A percentile compares a stretch with the other conserved stretches of the same genome.
Evolutionary conservation across 2,113 vertebrate species (phyloP).

Genomic region (Neogobius melanostomus): DNA sequence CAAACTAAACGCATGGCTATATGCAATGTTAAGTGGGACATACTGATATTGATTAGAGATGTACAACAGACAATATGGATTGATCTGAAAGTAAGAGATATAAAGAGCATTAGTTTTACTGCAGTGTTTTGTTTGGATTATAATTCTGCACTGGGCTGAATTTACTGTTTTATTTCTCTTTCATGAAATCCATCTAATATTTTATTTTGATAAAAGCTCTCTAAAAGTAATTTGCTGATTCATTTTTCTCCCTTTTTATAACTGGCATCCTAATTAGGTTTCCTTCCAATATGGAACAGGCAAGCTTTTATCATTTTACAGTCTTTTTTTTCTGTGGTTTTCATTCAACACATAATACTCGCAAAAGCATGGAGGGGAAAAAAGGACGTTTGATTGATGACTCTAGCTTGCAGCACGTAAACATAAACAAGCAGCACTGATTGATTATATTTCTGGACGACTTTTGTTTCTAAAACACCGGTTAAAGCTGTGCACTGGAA

Average conservation of each 20-base stretch:
- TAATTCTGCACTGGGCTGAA: slow-evolving; percentile 14
- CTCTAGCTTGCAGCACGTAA: slow-evolving; percentile 66
- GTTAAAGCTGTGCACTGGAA: slow-evolving; percentile 59
- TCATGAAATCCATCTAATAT: slow-evolving; percentile 39
- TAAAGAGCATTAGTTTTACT: not conserved
- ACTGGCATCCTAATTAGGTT: slow-evolving; percentile 59
- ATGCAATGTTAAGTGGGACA: slow-evolving; percentile 71
- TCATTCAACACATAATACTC: slow-evolving; percentile 51
- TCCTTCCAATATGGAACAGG: slow-evolving; percentile 65
- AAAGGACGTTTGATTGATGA: slow-evolving; percentile 69
- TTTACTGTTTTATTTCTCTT: slow-evolving; percentile 28
- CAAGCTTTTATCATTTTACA: slow-evolving; percentile 59
- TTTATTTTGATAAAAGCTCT: slow-evolving; percentile 57
- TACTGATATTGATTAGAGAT: slow-evolving; percentile 54
- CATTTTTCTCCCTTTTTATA: slow-evolving; percentile 48
- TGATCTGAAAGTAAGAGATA: not conserved
- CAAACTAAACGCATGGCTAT: slow-evolving; percentile 70
- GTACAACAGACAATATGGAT: slow-evolving; percentile 15
- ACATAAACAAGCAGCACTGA: slow-evolving; percentile 73
- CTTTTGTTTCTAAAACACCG: slow-evolving; percentile 74
- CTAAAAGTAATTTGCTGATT: slow-evolving; percentile 63
- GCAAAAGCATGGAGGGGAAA: slow-evolving; percentile 48
- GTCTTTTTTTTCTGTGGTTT: slow-evolving; percentile 61
- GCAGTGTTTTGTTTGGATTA: slow-evolving; percentile 27
- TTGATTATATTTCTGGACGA: slow-evolving; percentile 71